phyloP scores from a whole-genome alignment of 2,113 vertebrate genomes.

The Myodes glareolus region DNA sequence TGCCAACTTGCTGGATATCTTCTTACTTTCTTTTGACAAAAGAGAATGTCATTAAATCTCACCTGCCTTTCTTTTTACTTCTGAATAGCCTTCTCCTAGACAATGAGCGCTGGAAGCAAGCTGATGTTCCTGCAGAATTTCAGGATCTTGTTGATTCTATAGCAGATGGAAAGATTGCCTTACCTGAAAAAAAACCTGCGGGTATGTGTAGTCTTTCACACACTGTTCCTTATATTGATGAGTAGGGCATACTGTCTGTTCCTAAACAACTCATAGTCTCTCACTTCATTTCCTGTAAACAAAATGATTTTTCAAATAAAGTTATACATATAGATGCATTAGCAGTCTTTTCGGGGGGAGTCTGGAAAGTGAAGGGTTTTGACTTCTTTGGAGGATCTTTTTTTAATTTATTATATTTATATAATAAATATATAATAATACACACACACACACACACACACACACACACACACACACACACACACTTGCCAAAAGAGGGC shows the following conservation, averaged over 20 bases:
- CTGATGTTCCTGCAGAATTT: constrained; percentile 97
- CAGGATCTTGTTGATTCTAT: constrained; percentile 97
- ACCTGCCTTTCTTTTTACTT: constrained; percentile 64
- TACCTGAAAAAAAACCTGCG: constrained; percentile 92
- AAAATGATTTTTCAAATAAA: constrained; percentile 52
- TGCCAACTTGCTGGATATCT: background rate
- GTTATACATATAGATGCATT: constrained; percentile 18
- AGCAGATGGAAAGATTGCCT: constrained; percentile 93
- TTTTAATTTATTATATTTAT: too few species aligned
- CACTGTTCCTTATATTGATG: constrained; percentile 3
- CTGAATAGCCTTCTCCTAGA: constrained; percentile 93
- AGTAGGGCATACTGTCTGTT: background rate
- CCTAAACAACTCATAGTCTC: background rate
- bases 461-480: too few species aligned
- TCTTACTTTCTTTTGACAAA: constrained; percentile 41
- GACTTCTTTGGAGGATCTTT: background rate
- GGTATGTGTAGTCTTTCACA: constrained; percentile 84
- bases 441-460: too few species aligned
- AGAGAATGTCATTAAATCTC: background rate
- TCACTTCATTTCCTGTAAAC: background rate
- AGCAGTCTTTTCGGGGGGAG: background rate
- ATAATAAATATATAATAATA: too few species aligned
- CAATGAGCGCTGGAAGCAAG: constrained; percentile 99
- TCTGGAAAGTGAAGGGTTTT: constrained; percentile 5
- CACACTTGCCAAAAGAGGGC: too few species aligned